Evolutionary conservation across 2,888 invertebrate species (phyloP), one percentile per base, ranked within the genome.

Genomic region (Cistogaster globosa): DNA sequence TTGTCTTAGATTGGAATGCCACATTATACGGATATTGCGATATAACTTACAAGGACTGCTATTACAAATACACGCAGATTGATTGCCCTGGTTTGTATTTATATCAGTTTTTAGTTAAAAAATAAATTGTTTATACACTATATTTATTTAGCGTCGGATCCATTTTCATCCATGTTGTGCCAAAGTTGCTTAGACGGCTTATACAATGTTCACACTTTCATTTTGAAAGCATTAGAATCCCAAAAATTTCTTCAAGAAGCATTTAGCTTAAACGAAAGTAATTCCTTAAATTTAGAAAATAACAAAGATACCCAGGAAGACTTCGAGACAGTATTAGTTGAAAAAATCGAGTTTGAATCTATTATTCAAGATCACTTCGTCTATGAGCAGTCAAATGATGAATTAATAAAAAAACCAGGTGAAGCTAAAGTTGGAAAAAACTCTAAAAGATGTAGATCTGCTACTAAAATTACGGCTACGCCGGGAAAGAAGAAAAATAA

Each of bases 61-160:
- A 78, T 45, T 84, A 78, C 57, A 84, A 81, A 14, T 81, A 81
- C n/a, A 74, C 77, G 12, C 81, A 63, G 8, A 36, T 84, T 18
- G 69, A 77, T 11, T 32, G 38, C 22, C 45, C 18, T 68, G 84
- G 84, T 84, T 68, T 26, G 51, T 18, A 32, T 63, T 65, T 48
- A 16, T 69, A 51, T 58, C 26, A 18, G 6, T 42, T 55, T 53
- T 26, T 26, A 20, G n/a, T 18, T 18, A 18, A 1, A 53, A 9
- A 53, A 8, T 53, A 53, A 48, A n/a, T 48, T 3, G 0, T 6
- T 18, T 53, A 20, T 53, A 18, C 14, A 16, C 14, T 55, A 45
- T 18, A 53, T 51, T 74, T 60, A 20, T 45, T 36, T n/a, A 84
- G 84, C 7, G 18, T 4, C 16, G 18, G 81, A 85, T 38, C 36